Evolutionary conservation across 2,113 vertebrate genomes (phyloP), one percentile per base, ranked within the genome.

Genomic region (Dasypus novemcinctus): DNA sequence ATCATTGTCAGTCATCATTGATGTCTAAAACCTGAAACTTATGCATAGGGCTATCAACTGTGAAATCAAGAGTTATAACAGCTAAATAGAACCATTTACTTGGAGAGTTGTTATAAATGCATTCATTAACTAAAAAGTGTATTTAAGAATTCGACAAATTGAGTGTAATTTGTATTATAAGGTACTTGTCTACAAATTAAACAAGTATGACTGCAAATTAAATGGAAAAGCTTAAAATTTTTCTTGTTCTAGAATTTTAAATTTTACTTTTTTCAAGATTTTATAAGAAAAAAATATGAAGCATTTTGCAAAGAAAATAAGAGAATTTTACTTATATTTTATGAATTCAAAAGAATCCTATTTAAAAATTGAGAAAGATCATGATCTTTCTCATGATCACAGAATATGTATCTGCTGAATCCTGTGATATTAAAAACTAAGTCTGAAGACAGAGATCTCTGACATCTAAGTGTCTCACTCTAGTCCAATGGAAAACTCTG

Each of bases 231-330:
- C 10, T 89, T 43, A 6, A 36, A 17, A 54, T 82, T 90, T 95
- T 63, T 72, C 41, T 90, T 95, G 10, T 76, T 93, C 43, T 90
- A 91, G 59, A 95, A n/a, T 94, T 90, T 71, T 29, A 72, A 72
- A 17, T 69, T 87, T 94, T 72, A 80, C 33, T 78, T 78, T 94
- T 94, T 86, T 86, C 61, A 20, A 87, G 27, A 27, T 83, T 95
- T 93, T 87, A 92, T 80, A 9, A 52, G 57, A 89, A 93, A 27
- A 31, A 68, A 71, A 68, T 43, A 89, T 11, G 52, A 87, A 68
- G 31, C 7, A 68, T 33, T 49, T 90, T 87, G 87, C 84, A 52
- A 93, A 96, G 90, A 63, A 86, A 57, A n/a, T n/a, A 90, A 68
- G 2, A 72, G 49, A 59, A 74, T 64, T 72, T 75, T 43, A 68